phyloP scores from a whole-genome alignment of 53 echinoderm and acorn worm genomes.

The Henricia sp. region DNA sequence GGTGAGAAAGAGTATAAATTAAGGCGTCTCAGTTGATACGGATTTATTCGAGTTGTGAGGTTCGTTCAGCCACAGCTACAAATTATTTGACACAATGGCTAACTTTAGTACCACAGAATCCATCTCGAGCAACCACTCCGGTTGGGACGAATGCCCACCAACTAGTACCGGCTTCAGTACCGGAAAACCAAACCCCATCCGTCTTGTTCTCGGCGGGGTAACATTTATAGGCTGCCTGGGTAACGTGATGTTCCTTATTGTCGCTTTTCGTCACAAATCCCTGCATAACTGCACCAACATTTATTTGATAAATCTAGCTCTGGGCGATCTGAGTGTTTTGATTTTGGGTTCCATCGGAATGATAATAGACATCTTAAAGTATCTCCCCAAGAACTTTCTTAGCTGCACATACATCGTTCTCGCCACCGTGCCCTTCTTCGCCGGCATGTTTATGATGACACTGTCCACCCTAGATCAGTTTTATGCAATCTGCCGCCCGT shows the following conservation, averaged over 20 bases:
- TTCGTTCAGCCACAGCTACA: too few species aligned
- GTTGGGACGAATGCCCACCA: not conserved
- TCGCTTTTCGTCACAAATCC: constrained; percentile 14
- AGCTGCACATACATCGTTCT: not conserved
- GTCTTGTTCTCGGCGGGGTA: not conserved
- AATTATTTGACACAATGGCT: too few species aligned
- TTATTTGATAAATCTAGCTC: constrained; percentile 7
- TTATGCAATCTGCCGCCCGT: not conserved
- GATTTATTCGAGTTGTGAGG: too few species aligned
- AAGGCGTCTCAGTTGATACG: too few species aligned
- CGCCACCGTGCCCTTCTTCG: not conserved
- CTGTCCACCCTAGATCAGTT: constrained; percentile 1
- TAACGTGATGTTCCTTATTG: not conserved
- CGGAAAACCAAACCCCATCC: not conserved
- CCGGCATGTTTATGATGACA: not conserved
- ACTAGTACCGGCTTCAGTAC: not conserved
- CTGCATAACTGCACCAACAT: constrained; percentile 1
- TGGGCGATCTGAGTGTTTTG: not conserved
- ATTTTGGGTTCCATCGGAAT: not conserved
- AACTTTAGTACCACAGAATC: too few species aligned
- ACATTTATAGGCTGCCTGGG: not conserved
- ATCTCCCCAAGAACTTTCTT: not conserved
- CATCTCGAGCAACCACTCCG: too few species aligned
- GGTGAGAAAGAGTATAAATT: too few species aligned
- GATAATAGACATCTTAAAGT: not conserved